phyloP scores from a whole-genome alignment of 1,140 invertebrate genomes.

The Trichogramma pretiosum region DNA sequence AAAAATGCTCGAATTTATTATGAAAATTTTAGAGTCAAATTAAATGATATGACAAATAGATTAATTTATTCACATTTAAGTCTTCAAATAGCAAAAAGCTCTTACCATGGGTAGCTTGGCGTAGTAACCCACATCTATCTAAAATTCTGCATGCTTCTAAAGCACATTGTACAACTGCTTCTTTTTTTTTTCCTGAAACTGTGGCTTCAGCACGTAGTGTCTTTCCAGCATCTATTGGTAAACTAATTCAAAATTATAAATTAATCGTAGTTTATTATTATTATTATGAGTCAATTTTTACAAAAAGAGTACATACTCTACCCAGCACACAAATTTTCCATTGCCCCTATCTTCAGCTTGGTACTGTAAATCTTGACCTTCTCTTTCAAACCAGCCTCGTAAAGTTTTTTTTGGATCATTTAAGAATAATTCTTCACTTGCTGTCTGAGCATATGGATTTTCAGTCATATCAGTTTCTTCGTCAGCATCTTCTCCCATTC shows the following conservation, averaged over 20 bases:
- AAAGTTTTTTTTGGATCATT: conserved; percentile 94
- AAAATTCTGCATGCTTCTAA: conserved; percentile 88
- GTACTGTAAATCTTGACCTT: conserved; percentile 80
- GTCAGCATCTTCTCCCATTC: conserved; percentile 86
- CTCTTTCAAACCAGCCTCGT: conserved; percentile 88
- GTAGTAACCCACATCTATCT: conserved; percentile 70
- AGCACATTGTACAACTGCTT: conserved; percentile 86
- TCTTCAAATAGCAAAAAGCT: conserved; percentile 7
- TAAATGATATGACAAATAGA: conserved; percentile 5
- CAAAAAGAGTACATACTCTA: conserved; percentile 46
- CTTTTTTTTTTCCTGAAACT: conserved; percentile 89
- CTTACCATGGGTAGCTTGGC: conserved; percentile 67
- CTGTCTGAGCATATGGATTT: conserved; percentile 72
- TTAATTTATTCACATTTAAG: background rate
- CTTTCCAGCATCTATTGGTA: conserved; percentile 73
- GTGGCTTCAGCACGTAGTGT: conserved; percentile 73
- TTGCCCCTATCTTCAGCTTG: conserved; percentile 72
- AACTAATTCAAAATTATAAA: no score
- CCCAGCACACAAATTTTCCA: conserved; percentile 64
- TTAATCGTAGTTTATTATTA: no score
- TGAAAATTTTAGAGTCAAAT: no score
- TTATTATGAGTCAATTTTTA: no score
- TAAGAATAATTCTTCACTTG: conserved; percentile 81
- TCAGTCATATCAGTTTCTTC: conserved; percentile 72
- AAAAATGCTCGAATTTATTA: no score